Percentiles rank a stretch among this genome's conserved stretches.
Conservation (phyloP, 1,140 invertebrate species). For the Musca vetustissima region DNA sequence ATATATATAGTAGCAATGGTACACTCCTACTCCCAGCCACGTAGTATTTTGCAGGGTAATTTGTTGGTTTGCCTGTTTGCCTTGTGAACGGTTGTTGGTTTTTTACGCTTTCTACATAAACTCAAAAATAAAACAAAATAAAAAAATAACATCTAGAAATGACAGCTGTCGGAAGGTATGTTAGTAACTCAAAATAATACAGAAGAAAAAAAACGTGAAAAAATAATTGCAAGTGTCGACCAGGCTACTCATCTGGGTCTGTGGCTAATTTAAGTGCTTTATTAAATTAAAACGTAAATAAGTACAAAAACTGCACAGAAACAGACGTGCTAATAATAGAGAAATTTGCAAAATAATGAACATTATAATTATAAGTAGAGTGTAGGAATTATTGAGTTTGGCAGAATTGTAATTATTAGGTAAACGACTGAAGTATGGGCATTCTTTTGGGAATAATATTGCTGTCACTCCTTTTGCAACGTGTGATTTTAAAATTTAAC, state of each 20-base stretch:
- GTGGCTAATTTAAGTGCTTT: conserved; percentile 16
- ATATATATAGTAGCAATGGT: too few species aligned
- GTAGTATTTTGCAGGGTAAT: background rate
- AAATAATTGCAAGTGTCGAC: conserved; percentile 7
- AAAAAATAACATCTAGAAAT: background rate
- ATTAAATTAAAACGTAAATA: background rate
- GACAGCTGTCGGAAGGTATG: conserved; percentile 22
- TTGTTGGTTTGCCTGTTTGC: conserved; percentile 6
- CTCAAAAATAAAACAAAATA: too few species aligned
- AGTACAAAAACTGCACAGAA: background rate
- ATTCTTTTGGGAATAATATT: too few species aligned
- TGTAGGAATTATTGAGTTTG: too few species aligned
- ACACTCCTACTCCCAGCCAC: background rate
- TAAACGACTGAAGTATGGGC: too few species aligned
- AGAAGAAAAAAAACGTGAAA: background rate
- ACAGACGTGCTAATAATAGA: background rate
- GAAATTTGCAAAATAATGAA: background rate
- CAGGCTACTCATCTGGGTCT: conserved; percentile 5
- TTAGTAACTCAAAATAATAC: background rate
- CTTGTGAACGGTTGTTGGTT: background rate
- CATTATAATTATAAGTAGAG: too few species aligned
- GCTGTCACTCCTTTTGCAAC: too few species aligned
- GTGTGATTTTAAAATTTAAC: too few species aligned
- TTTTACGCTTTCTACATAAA: background rate
- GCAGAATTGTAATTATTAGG: too few species aligned